Conservation (phyloP, 2,797 vertebrate species). For the Rhynchotus rufescens region DNA sequence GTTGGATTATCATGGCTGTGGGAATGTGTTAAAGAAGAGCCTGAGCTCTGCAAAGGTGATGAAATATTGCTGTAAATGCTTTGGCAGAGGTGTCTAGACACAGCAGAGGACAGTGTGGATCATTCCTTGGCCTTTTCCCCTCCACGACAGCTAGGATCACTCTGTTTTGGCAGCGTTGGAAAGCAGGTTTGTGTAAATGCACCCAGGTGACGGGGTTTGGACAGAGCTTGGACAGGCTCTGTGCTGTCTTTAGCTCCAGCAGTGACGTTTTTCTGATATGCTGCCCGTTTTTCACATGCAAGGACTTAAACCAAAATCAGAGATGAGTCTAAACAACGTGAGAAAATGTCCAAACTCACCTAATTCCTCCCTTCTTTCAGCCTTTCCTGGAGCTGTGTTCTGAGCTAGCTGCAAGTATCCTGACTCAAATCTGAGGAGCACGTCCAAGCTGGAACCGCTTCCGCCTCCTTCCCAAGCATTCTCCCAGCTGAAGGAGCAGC, state of each 20-base stretch:
- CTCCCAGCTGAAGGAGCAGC: not conserved
- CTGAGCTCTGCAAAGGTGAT: not conserved
- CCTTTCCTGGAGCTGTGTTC: not conserved
- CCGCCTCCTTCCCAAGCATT: not conserved
- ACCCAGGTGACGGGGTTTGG: not conserved
- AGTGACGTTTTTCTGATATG: not conserved
- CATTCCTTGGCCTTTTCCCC: not conserved
- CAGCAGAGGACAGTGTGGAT: not conserved
- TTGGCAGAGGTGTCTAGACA: not conserved
- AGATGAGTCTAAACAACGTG: not conserved
- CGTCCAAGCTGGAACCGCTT: not conserved
- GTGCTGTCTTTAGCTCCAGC: not conserved
- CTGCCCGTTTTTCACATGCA: not conserved
- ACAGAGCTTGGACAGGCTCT: not conserved
- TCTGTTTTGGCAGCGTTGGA: not conserved
- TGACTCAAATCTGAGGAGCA: not conserved
- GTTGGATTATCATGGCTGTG: not conserved
- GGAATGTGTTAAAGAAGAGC: not conserved
- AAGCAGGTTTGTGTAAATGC: not conserved
- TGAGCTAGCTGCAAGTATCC: not conserved
- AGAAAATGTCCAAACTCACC: slow-evolving; percentile 2
- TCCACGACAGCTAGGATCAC: not conserved
- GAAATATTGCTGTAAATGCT: not conserved
- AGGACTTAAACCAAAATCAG: not conserved
- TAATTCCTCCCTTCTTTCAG: not conserved